Percentiles rank a stretch among this genome's conserved stretches.
phyloP scores from a whole-genome alignment of 1,140 invertebrate species.

The Pseudobourletiella spinata region DNA sequence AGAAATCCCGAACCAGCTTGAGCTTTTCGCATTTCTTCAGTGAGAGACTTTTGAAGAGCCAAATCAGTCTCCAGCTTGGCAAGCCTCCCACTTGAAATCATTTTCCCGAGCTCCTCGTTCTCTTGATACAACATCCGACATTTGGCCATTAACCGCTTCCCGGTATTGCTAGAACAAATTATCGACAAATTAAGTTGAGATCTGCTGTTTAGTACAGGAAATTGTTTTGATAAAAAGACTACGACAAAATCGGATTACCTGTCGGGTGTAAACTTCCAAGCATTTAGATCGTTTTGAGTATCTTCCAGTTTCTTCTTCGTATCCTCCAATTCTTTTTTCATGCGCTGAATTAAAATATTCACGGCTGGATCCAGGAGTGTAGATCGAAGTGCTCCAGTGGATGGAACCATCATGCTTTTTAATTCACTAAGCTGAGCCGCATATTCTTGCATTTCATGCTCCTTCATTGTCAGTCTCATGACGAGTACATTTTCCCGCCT shows the following conservation, averaged over 20 bases:
- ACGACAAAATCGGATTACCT: no score
- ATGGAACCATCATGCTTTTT: slow-evolving; percentile 69
- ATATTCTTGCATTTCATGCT: slow-evolving; percentile 93
- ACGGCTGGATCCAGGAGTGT: slow-evolving; percentile 89
- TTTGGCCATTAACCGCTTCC: slow-evolving; percentile 95
- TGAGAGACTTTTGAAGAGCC: slow-evolving; percentile 88
- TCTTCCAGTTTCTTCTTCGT: slow-evolving; percentile 87
- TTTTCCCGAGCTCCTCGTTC: slow-evolving; percentile 94
- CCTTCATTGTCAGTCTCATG: slow-evolving; percentile 81
- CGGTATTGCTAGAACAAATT: slow-evolving; percentile 63
- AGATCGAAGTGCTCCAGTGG: slow-evolving; percentile 63
- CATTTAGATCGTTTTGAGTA: slow-evolving; percentile 93
- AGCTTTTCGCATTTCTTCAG: slow-evolving; percentile 93
- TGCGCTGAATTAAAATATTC: slow-evolving; percentile 83
- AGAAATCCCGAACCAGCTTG: no score
- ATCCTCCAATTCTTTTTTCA: slow-evolving; percentile 81
- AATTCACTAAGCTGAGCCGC: slow-evolving; percentile 86
- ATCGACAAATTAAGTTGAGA: not conserved
- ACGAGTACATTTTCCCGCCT: slow-evolving; percentile 85
- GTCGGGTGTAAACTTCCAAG: slow-evolving; percentile 98
- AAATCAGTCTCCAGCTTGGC: slow-evolving; percentile 93
- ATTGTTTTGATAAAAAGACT: no score
- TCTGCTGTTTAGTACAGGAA: no score
- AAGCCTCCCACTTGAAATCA: slow-evolving; percentile 86
- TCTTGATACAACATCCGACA: slow-evolving; percentile 93